phyloP scores from a whole-genome alignment of 2,797 vertebrate species.

The Sciaenops ocellatus region DNA sequence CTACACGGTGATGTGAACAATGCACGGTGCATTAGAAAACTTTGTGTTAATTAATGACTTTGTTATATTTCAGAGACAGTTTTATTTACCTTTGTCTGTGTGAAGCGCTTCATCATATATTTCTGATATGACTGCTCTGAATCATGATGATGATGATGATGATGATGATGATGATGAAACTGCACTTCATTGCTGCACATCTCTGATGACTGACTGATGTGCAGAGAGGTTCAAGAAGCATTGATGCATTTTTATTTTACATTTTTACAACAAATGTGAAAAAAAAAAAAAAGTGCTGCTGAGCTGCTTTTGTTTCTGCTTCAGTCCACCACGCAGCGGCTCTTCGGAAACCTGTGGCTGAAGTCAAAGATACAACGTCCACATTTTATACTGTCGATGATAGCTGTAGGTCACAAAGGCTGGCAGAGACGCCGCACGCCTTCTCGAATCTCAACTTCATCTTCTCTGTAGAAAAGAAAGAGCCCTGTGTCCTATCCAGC shows the following conservation, averaged over 20 bases:
- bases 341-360: too few species aligned
- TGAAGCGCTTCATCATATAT: not conserved
- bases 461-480: too few species aligned
- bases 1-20: not conserved
- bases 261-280: not conserved
- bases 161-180: not conserved
- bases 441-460: too few species aligned
- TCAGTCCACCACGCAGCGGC: not conserved
- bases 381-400: too few species aligned
- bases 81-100: not conserved
- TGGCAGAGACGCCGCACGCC: too few species aligned
- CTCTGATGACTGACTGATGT: not conserved
- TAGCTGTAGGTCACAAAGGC: too few species aligned
- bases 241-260: not conserved
- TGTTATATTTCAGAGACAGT: not conserved
- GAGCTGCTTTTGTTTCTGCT: not conserved
- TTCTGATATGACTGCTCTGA: not conserved
- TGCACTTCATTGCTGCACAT: not conserved
- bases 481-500: too few species aligned
- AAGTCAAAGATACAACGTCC: too few species aligned
- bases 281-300: not conserved
- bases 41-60: not conserved
- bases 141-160: slow-evolving; percentile 12
- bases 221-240: not conserved
- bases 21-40: not conserved